Conservation (phyloP, 35 echinoderm and acorn worm species). For the Lytechinus pictus region DNA sequence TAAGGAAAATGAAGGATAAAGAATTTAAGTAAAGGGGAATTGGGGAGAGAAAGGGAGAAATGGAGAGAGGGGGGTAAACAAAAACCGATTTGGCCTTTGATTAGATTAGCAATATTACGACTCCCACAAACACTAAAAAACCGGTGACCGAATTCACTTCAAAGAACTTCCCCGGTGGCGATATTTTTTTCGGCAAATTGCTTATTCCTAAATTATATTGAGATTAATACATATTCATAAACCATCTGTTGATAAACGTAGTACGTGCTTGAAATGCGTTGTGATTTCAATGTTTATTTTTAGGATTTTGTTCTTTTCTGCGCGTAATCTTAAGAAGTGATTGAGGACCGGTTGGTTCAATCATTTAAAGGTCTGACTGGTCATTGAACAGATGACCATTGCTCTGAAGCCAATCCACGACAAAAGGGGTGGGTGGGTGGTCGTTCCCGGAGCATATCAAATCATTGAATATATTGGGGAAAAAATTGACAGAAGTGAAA, state of each 20-base stretch:
- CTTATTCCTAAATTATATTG: slow-evolving; percentile 45
- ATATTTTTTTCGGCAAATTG: slow-evolving; percentile 36
- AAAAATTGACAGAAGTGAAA: no score
- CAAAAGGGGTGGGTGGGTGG: no score
- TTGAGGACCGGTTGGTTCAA: neutral
- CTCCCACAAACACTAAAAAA: neutral
- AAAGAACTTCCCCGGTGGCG: slow-evolving; percentile 11
- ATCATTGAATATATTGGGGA: no score
- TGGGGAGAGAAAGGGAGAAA: neutral
- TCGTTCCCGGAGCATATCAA: no score
- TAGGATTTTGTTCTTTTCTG: neutral
- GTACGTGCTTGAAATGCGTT: neutral
- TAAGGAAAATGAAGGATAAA: neutral
- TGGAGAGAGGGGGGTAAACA: neutral
- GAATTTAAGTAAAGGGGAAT: neutral
- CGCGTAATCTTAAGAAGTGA: neutral
- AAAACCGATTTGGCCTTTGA: neutral
- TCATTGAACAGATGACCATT: neutral
- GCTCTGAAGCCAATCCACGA: neutral
- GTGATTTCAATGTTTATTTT: neutral
- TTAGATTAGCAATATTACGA: slow-evolving; percentile 9
- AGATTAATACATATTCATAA: slow-evolving; percentile 26
- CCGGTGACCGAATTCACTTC: slow-evolving; percentile 26
- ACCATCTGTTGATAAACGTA: neutral
- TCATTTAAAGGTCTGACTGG: neutral